These are phyloP conservation scores for Drosophila ogumai DNA, from an alignment of 1,140 invertebrate species.

Conservation along the genomic window DNA sequence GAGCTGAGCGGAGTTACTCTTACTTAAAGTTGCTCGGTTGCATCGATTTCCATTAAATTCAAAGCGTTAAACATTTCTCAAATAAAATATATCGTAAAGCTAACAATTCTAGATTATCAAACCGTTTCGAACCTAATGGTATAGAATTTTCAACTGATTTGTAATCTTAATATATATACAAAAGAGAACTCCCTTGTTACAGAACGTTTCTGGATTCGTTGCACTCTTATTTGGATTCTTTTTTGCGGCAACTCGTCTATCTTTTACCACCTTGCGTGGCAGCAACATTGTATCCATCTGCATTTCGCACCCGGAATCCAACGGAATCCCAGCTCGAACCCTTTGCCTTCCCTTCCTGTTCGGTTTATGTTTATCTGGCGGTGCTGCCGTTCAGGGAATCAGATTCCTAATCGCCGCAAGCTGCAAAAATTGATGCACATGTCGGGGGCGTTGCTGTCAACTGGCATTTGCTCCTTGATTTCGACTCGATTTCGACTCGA, in stretches of 20 bases:
- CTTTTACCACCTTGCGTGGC: slow-evolving; percentile 8
- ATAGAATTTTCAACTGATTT: not conserved
- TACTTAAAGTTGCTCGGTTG: not conserved
- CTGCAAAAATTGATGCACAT: slow-evolving; percentile 74
- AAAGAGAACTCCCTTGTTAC: not conserved
- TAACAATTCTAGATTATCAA: too few species aligned
- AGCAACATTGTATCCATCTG: slow-evolving; percentile 48
- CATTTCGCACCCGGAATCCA: not conserved
- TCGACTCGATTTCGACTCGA: slow-evolving; percentile 49
- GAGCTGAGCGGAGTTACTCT: not conserved
- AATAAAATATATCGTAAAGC: not conserved
- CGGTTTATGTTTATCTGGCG: not conserved
- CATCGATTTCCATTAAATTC: too few species aligned
- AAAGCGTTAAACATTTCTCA: not conserved
- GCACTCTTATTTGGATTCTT: not conserved
- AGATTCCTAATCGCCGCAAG: slow-evolving; percentile 52
- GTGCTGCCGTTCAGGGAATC: slow-evolving; percentile 8
- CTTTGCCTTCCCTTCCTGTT: slow-evolving; percentile 5
- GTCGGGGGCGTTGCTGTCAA: slow-evolving; percentile 73
- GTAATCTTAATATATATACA: not conserved
- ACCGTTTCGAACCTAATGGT: not conserved
- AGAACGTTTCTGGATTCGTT: not conserved
- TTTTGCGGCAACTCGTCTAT: not conserved
- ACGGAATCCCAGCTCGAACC: slow-evolving; percentile 2
- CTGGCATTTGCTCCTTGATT: slow-evolving; percentile 72